A percentile compares a stretch with the other conserved stretches of the same genome.
Conservation (phyloP, 2,113 vertebrate genomes). For the Pelvicachromis taeniatus region DNA sequence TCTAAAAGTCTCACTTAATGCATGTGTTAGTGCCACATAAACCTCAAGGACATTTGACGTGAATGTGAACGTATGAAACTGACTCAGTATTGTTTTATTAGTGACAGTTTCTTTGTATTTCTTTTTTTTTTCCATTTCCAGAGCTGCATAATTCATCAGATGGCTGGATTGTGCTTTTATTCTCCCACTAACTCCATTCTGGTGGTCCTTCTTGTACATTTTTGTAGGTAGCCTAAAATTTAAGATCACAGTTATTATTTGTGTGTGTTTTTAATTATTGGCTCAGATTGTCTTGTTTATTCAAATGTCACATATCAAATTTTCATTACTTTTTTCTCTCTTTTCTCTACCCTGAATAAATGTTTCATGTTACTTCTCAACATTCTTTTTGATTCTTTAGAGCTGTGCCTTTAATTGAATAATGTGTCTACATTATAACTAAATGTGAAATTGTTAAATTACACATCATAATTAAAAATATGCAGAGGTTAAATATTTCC, state of each 20-base stretch:
- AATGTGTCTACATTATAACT: background rate
- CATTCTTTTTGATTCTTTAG: too few relatives aligned
- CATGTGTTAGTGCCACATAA: rapidly evolving
- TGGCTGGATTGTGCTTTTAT: background rate
- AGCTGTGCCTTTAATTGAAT: too few relatives aligned
- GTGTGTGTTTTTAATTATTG: rapidly evolving
- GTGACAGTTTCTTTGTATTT: rapidly evolving
- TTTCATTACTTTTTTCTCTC: too few relatives aligned
- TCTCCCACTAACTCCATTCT: rapidly evolving
- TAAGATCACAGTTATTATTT: rapidly evolving
- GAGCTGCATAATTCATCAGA: background rate
- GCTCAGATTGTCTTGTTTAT: too few relatives aligned
- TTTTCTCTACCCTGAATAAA: too few relatives aligned
- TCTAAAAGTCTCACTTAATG: rapidly evolving
- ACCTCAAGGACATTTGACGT: background rate
- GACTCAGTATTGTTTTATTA: rapidly evolving
- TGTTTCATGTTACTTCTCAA: too few relatives aligned
- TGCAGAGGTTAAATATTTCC: background rate
- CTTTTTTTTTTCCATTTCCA: rapidly evolving
- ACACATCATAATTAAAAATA: rapidly evolving
- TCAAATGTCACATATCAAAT: too few relatives aligned
- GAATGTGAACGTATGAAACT: rapidly evolving
- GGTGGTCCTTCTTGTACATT: rapidly evolving
- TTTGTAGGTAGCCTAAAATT: rapidly evolving
- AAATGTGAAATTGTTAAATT: background rate